Conservation (phyloP, 2,888 invertebrate genomes). For the Cancer borealis region DNA sequence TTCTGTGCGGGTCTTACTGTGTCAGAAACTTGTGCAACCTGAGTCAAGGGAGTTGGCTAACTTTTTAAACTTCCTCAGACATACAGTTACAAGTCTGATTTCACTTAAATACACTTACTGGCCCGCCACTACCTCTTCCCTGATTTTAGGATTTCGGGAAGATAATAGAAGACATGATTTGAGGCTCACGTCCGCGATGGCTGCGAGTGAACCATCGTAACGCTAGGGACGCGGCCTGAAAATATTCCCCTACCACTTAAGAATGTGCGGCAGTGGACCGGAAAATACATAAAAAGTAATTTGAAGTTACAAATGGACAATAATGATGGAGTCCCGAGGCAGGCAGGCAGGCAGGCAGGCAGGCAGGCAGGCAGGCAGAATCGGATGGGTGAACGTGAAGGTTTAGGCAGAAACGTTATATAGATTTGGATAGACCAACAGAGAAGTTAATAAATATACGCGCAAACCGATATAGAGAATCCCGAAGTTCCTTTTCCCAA, state of each 20-base stretch:
- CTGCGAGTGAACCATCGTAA: background rate
- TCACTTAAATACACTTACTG: constrained; percentile 4
- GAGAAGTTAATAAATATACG: too few relatives aligned
- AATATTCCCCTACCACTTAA: background rate
- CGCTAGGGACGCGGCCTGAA: background rate
- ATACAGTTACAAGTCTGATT: background rate
- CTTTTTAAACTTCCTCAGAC: constrained; percentile 1
- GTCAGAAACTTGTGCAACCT: constrained; percentile 7
- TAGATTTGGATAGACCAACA: too few relatives aligned
- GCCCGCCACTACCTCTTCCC: background rate
- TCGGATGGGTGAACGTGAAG: too few relatives aligned
- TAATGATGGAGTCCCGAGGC: too few relatives aligned
- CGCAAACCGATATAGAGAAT: too few relatives aligned
- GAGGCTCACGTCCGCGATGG: background rate
- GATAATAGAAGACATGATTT: background rate
- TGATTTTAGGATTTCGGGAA: background rate
- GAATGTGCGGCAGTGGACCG: background rate
- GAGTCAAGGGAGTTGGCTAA: background rate
- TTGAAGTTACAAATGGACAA: too few relatives aligned
- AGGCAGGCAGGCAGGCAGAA: too few relatives aligned
- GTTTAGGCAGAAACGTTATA: too few relatives aligned
- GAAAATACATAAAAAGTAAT: too few relatives aligned
- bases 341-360: too few relatives aligned
- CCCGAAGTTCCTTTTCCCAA: too few relatives aligned
- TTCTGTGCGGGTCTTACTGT: constrained; percentile 5